phyloP scores from a whole-genome alignment of 2,888 invertebrate species.

The Galerucella calmariensis region DNA sequence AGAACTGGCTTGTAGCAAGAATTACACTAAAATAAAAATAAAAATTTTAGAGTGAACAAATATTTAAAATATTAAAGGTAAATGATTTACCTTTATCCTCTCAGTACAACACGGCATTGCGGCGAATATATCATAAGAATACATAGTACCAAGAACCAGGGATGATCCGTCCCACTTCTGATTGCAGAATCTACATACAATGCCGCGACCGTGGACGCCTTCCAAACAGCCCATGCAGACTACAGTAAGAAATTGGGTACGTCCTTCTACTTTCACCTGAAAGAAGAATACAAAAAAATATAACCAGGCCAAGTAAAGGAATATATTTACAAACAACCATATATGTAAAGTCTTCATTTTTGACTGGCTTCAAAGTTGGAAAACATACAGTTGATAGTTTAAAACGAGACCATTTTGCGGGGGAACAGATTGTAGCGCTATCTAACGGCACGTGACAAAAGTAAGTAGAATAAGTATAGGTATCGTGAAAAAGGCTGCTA shows the following conservation, averaged over 20 bases:
- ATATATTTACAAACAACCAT: too few relatives aligned
- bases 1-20: slow-evolving; percentile 89
- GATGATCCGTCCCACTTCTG: slow-evolving; percentile 93
- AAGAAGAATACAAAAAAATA: slow-evolving; percentile 48
- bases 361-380: too few relatives aligned
- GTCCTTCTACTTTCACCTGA: slow-evolving; percentile 91
- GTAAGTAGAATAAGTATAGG: too few relatives aligned
- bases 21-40: slow-evolving; percentile 79
- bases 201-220: slow-evolving; percentile 79
- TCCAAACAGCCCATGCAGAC: slow-evolving; percentile 96
- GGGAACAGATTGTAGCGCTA: too few relatives aligned
- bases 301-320: background rate
- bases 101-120: slow-evolving; percentile 96
- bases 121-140: slow-evolving; percentile 98
- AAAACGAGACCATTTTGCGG: too few relatives aligned
- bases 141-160: slow-evolving; percentile 96
- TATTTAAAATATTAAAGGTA: too few relatives aligned
- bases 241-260: slow-evolving; percentile 89
- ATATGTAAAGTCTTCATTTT: too few relatives aligned
- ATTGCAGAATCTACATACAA: slow-evolving; percentile 86
- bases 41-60: background rate
- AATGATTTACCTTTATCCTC: slow-evolving; percentile 81
- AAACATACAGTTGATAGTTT: too few relatives aligned
- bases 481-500: too few relatives aligned
- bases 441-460: too few relatives aligned